Base-by-base conservation (phyloP, 2,888 invertebrate species). In the Luperina testacea region DNA sequence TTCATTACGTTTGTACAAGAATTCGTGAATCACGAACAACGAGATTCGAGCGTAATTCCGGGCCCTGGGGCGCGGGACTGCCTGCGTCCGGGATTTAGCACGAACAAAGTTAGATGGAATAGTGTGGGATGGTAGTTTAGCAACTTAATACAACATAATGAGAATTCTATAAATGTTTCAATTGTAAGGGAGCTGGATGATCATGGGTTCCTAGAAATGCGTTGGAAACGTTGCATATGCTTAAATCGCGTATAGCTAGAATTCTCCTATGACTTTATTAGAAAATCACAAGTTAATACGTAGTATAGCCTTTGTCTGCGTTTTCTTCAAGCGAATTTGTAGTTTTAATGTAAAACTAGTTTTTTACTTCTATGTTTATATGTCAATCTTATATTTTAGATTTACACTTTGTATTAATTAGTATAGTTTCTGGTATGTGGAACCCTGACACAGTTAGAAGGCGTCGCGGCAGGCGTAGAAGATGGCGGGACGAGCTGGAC, bases 91-190 rank as follows among this genome's bases (percentile, higher is more conserved):
- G 82, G 88, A 88, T 88, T 83, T 82, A 83, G 85, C 77, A 71
- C 78, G 77, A 81, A 83, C 88, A 82, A 89, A 88, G 82, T 89
- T 88, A 88, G 75, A 89, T 84, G 80, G 78, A 83, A 85, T 84
- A 80, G 85, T 80, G 63, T 63, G 59, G 76, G 63, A 77, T 80
- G 63, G 64, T 87, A 82, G 76, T 85, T 89, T 76, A 75, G 32
- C 69, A 87, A 81, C 80, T 72, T 72, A 83, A 78, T 78, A 80
- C 77, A 73, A 77, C 63, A 65, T 75, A 75, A 84, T 82, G 78
- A 57, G 75, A 81, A 81, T 87, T 70, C 81, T 81, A 78, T 77
- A 69, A 71, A 61, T 83, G 71, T 77, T 83, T 76, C 38, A 75
- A 83, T 78, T 82, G 71, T 73, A 59, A 77, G 67, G 57, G n/a